A percentile compares a stretch with the other conserved stretches of the same genome.
Conservation (phyloP, 2,113 vertebrate genomes). For the Boulengeromyrus knoepffleri region DNA sequence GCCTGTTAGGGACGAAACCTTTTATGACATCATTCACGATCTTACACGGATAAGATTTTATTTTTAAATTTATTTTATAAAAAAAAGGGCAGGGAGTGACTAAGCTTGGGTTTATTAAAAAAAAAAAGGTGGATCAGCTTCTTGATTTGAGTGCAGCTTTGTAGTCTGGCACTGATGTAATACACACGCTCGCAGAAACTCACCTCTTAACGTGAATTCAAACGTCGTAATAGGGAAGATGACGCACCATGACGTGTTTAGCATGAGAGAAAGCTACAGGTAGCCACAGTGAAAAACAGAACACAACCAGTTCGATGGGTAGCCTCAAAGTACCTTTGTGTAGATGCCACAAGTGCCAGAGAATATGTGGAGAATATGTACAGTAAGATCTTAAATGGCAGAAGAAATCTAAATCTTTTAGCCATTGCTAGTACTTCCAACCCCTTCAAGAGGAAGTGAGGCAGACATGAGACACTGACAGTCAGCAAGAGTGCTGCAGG, state of each 20-base stretch:
- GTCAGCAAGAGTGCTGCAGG: background rate
- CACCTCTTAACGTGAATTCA: background rate
- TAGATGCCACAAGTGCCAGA: background rate
- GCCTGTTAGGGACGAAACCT: background rate
- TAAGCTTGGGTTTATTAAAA: constrained; percentile 2
- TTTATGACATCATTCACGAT: background rate
- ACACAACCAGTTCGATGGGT: too few relatives aligned
- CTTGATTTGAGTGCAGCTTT: background rate
- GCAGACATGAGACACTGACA: background rate
- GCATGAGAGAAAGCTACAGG: background rate
- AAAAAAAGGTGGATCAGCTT: background rate
- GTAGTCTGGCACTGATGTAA: background rate
- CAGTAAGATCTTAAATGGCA: background rate
- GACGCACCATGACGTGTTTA: background rate
- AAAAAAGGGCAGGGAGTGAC: background rate
- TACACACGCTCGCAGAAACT: background rate
- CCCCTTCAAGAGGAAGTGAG: background rate
- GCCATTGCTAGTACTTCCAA: background rate
- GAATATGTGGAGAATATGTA: background rate
- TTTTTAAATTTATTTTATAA: background rate
- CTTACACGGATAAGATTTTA: background rate
- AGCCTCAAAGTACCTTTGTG: background rate
- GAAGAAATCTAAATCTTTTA: background rate
- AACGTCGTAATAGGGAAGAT: background rate
- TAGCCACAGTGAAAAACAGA: background rate